These are phyloP conservation scores for Halisarca cf. caerulea DNA, from an alignment of 37 sponge, comb jelly and placozoan genomes.

Conservation along the genomic window DNA sequence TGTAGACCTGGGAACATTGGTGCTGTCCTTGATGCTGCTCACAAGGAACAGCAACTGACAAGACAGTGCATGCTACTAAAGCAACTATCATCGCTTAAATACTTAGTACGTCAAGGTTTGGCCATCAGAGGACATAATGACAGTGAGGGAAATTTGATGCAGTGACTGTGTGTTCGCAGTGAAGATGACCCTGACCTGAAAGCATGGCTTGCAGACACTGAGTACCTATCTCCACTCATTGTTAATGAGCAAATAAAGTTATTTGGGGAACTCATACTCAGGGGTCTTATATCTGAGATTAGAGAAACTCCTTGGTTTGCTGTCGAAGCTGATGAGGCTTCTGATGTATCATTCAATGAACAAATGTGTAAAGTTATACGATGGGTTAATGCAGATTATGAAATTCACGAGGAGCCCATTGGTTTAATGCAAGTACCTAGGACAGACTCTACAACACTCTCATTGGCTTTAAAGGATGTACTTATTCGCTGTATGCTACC, in stretches of 20 bases:
- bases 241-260: conserved; percentile 39
- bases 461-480: neutral
- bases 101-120: conserved; percentile 45
- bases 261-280: conserved; percentile 15
- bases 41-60: conserved; percentile 17
- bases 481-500: conserved; percentile 11
- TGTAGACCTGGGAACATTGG: no score
- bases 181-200: conserved; percentile 18
- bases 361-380: conserved; percentile 60
- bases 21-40: no score
- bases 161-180: conserved; percentile 21
- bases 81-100: neutral
- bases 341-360: conserved; percentile 39
- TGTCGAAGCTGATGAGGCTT: conserved; percentile 30
- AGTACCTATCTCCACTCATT: conserved; percentile 42
- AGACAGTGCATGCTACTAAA: neutral
- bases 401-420: conserved; percentile 51
- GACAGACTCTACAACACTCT: conserved; percentile 45
- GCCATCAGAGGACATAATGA: conserved; percentile 52
- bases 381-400: conserved; percentile 50
- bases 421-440: conserved; percentile 51
- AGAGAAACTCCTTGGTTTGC: neutral
- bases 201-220: conserved; percentile 13
- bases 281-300: conserved; percentile 5
- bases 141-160: conserved; percentile 47